These are phyloP conservation scores for Drosophila navojoa DNA, from an alignment of 1,140 invertebrate species.

Conservation along the genomic window DNA sequence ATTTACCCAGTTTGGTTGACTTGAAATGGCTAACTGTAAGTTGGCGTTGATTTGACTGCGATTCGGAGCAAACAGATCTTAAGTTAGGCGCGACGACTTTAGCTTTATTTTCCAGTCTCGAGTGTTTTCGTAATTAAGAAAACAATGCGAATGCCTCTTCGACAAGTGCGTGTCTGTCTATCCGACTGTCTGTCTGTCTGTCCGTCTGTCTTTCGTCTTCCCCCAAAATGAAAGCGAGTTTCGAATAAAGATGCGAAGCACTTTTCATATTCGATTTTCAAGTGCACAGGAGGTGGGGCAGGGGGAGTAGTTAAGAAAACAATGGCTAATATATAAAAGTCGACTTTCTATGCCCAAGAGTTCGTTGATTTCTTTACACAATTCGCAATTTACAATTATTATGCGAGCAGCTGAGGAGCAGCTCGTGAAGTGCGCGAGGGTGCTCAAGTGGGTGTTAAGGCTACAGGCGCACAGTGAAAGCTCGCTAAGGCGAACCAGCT, in stretches of 20 bases:
- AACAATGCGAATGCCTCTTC: conserved; percentile 38
- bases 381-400: conserved; percentile 39
- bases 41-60: conserved; percentile 31
- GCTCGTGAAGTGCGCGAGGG: not conserved
- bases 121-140: conserved; percentile 29
- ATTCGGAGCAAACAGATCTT: conserved; percentile 44
- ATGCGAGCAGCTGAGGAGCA: conserved; percentile 21
- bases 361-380: conserved; percentile 44
- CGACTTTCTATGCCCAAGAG: conserved; percentile 56
- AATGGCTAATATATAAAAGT: conserved; percentile 44
- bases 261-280: conserved; percentile 21
- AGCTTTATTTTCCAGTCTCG: conserved; percentile 16
- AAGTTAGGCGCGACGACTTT: conserved; percentile 2
- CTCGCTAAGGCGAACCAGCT: too few relatives aligned
- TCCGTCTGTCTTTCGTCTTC: not conserved
- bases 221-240: conserved; percentile 55
- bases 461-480: not conserved
- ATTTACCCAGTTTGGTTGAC: not conserved
- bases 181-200: conserved; percentile 10
- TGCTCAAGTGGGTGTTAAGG: not conserved
- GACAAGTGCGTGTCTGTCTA: conserved; percentile 57
- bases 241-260: conserved; percentile 31
- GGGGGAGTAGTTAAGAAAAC: conserved; percentile 18
- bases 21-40: conserved; percentile 23
- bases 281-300: not conserved